Conservation (phyloP, 2,113 vertebrate genomes). For the Plectropomus leopardus region DNA sequence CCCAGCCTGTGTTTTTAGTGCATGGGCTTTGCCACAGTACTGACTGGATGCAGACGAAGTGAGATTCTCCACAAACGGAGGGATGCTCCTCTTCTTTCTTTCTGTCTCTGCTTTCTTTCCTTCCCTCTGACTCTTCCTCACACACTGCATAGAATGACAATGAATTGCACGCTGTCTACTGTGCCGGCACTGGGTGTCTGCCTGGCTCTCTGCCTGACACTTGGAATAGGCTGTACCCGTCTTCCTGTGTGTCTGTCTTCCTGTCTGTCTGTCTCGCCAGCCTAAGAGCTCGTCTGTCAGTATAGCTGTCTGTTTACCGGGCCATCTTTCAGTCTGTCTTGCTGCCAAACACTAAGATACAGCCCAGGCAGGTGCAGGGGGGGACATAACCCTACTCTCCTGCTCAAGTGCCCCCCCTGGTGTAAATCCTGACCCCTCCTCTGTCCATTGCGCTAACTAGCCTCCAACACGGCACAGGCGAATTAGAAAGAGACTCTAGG, state of each 20-base stretch:
- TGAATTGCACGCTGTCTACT: conserved; percentile 58
- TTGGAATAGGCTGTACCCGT: conserved; percentile 49
- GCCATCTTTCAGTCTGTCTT: conserved; percentile 53
- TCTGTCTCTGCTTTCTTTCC: conserved; percentile 29
- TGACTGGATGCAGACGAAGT: conserved; percentile 57
- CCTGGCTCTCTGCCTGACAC: conserved; percentile 73
- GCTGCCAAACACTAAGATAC: conserved; percentile 48
- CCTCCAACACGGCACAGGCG: conserved; percentile 35
- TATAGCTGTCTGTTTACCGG: conserved; percentile 57
- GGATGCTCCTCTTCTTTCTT: conserved; percentile 48
- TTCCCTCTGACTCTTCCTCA: conserved; percentile 43
- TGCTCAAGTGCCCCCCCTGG: conserved; percentile 65
- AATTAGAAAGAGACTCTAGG: conserved; percentile 41
- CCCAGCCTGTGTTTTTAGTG: conserved; percentile 39
- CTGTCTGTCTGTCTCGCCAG: conserved; percentile 36
- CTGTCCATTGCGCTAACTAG: conserved; percentile 60
- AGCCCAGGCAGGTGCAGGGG: conserved; percentile 43
- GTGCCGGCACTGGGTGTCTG: conserved; percentile 56
- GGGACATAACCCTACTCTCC: conserved; percentile 55
- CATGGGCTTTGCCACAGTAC: conserved; percentile 41
- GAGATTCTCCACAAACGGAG: conserved; percentile 57
- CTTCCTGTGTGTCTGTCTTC: conserved; percentile 40
- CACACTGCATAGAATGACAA: conserved; percentile 76
- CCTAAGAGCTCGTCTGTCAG: conserved; percentile 61
- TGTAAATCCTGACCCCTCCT: conserved; percentile 61